Evolutionary conservation across 2,888 invertebrate genomes (phyloP), one percentile per base, ranked within the genome.

Genomic region (Polietes domitor): DNA sequence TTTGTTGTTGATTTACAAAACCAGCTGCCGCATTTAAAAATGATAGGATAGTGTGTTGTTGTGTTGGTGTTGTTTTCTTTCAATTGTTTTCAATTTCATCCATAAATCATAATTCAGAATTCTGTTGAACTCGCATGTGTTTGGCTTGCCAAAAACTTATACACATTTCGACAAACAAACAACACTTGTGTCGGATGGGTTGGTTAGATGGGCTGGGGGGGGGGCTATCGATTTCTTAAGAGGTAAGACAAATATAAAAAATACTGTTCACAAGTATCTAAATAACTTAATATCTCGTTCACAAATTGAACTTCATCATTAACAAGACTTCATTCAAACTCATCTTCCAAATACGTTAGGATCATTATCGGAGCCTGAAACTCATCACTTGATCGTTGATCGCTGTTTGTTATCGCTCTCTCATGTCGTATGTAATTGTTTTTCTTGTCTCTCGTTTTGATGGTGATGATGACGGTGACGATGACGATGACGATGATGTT

Each of bases 381-480:
- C 15, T 58, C 58, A 58, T 58, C 10, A 26, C 15, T 63, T 73
- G 65, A 77, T 72, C 77, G 86, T 85, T 88, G 70, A 71, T 53
- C 89, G 88, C 86, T 88, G 86, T 77, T 77, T 68, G 73, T 77
- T 43, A 55, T 58, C 12, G 47, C 19, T 43, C 74, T 68, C 19
- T 68, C 17, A 43, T 75, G 41, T 55, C 32, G 10, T n/a, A 65
- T 53, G 53, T 65, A 24, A 37, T 79, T 87, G 76, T 80, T 32
- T 55, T 53, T 41, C 19, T 41, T 41, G 75, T 61, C 15, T 61
- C 15, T 12, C 2, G 50, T 63, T 58, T 7, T 43, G 10, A 58
- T 47, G 43, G 26, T 37, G 17, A 5, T 28, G 19, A 37, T 79
- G 73, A 72, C 75, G 47, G 12, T 21, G 17, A 5, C 24, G 7